Percentiles rank a stretch among this genome's conserved stretches.
Evolutionary conservation across 2,888 invertebrate species (phyloP).

Genomic region (Xestia rhomboidea): DNA sequence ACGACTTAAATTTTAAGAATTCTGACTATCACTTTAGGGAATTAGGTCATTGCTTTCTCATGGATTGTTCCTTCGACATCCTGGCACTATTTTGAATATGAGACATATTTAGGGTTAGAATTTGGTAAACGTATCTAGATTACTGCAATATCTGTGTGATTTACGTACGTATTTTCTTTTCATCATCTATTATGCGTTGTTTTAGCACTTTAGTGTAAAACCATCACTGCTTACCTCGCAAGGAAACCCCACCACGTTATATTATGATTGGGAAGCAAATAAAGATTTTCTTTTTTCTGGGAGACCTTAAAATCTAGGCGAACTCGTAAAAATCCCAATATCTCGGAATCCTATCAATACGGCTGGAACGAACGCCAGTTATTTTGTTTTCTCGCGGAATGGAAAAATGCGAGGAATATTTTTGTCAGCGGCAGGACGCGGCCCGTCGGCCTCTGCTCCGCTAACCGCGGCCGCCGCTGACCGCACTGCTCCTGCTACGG

Average conservation of each 20-base stretch:
- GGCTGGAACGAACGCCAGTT: constrained; percentile 31
- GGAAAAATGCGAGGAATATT: constrained; percentile 50
- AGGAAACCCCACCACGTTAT: constrained; percentile 20
- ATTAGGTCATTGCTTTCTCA: neutral
- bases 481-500: constrained; percentile 27
- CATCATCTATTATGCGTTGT: neutral
- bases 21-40: neutral
- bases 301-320: constrained; percentile 54
- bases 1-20: neutral
- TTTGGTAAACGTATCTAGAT: neutral
- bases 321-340: constrained; percentile 56
- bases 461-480: constrained; percentile 42
- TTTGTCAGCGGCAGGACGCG: constrained; percentile 58
- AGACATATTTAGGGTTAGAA: neutral
- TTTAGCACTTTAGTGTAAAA: neutral
- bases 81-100: neutral
- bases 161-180: neutral
- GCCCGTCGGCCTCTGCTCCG: constrained; percentile 17
- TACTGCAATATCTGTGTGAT: neutral
- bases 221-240: neutral
- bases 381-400: constrained; percentile 49
- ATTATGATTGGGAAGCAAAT: constrained; percentile 35
- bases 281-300: constrained; percentile 28
- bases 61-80: neutral
- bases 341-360: constrained; percentile 50